A percentile compares a stretch with the other conserved stretches of the same genome.
Conservation (phyloP, 2,888 invertebrate genomes). For the Phoenoteleia sp. region DNA sequence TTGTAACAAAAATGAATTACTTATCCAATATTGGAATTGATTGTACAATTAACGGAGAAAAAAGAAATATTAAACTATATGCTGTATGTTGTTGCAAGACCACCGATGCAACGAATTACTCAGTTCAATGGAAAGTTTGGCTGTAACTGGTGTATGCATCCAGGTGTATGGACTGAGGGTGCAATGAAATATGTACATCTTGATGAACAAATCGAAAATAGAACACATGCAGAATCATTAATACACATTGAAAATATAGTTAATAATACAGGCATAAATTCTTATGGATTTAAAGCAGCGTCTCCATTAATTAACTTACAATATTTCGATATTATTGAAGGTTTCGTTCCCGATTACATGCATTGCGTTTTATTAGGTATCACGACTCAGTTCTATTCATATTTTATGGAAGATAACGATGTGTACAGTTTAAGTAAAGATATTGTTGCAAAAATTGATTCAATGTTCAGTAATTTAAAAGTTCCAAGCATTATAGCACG, state of each 20-base stretch:
- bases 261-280: neutral
- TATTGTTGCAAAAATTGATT: neutral
- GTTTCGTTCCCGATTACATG: constrained; percentile 57
- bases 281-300: constrained; percentile 33
- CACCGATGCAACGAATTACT: neutral
- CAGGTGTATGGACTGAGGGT: neutral
- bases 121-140: neutral
- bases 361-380: constrained; percentile 50
- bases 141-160: neutral
- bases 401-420: neutral
- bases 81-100: neutral
- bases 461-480: constrained; percentile 19
- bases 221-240: neutral
- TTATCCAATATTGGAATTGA: constrained; percentile 11
- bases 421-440: too few species aligned
- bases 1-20: constrained; percentile 12
- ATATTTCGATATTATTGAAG: too few species aligned
- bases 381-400: constrained; percentile 25
- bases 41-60: constrained; percentile 15
- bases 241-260: neutral
- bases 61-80: neutral
- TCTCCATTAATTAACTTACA: constrained; percentile 29
- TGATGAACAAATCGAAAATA: neutral
- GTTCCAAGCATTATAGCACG: neutral
- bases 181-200: neutral